These are phyloP conservation scores for Acanthornis magna DNA, from an alignment of 2,797 vertebrate species.

Conservation along the genomic window DNA sequence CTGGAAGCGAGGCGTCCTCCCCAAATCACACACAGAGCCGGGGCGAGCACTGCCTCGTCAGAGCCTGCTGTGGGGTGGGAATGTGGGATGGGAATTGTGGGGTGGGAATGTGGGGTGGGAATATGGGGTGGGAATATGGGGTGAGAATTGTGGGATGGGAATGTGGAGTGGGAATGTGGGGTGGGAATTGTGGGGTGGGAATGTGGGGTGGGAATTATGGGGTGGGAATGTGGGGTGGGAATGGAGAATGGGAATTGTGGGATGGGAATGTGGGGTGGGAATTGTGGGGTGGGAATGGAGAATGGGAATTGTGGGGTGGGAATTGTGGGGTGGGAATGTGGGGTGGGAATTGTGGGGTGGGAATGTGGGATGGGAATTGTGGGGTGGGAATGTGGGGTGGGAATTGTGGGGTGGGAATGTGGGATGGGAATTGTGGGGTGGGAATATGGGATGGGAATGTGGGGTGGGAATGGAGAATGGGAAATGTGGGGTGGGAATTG, in stretches of 20 bases:
- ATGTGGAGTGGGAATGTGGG: too few relatives aligned
- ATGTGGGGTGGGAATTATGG: too few relatives aligned
- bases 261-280: not conserved
- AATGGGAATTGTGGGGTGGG: rapidly evolving
- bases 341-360: too few relatives aligned
- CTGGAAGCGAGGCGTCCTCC: not conserved
- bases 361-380: rapidly evolving
- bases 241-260: not conserved
- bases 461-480: too few relatives aligned
- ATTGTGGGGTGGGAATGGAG: not conserved
- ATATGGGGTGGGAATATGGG: rapidly evolving
- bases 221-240: not conserved
- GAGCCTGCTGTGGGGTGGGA: not conserved
- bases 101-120: not conserved
- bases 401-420: not conserved
- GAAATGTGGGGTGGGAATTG: rapidly evolving
- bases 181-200: not conserved
- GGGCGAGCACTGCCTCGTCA: not conserved
- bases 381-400: not conserved
- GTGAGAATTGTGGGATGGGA: not conserved
- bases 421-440: too few relatives aligned
- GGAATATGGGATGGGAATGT: not conserved
- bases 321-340: not conserved
- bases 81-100: rapidly evolving
- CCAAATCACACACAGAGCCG: rapidly evolving